Evolutionary conservation across 2,888 invertebrate species (phyloP).

Genomic region (Thymelicus acteon): DNA sequence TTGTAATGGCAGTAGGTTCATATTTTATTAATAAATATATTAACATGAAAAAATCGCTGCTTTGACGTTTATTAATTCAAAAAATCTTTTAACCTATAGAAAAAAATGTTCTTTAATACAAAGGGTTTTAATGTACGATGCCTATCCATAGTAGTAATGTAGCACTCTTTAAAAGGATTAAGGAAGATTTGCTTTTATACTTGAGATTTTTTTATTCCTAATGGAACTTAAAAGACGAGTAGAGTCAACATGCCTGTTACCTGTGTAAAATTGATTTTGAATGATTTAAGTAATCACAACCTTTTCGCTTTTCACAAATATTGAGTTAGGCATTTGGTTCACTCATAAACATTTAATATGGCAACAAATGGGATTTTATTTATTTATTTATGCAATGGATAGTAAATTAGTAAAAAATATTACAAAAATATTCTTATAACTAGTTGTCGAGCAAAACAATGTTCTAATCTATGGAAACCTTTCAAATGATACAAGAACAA

Average conservation of each 20-base stretch:
- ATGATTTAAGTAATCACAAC: slow-evolving; percentile 2
- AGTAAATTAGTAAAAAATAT: too few species aligned
- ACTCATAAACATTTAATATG: not conserved
- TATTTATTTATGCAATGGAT: too few species aligned
- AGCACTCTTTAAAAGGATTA: not conserved
- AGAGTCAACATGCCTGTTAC: not conserved
- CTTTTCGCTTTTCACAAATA: slow-evolving; percentile 2
- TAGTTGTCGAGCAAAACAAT: too few species aligned
- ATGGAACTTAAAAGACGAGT: slow-evolving; percentile 22
- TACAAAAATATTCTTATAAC: too few species aligned
- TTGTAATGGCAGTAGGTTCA: not conserved
- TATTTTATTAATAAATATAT: too few species aligned
- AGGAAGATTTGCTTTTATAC: not conserved
- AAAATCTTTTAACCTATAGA: too few species aligned
- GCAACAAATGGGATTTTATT: too few species aligned
- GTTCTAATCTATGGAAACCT: too few species aligned
- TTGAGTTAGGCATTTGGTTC: not conserved
- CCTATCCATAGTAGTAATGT: not conserved
- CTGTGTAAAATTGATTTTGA: slow-evolving; percentile 10
- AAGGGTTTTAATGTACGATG: not conserved
- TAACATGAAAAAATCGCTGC: too few species aligned
- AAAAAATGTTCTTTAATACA: too few species aligned
- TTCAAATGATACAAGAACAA: too few species aligned
- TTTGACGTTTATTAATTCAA: too few species aligned
- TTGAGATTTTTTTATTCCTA: slow-evolving; percentile 3